phyloP scores from a whole-genome alignment of 2,797 vertebrate species.

The Staurois parvus region DNA sequence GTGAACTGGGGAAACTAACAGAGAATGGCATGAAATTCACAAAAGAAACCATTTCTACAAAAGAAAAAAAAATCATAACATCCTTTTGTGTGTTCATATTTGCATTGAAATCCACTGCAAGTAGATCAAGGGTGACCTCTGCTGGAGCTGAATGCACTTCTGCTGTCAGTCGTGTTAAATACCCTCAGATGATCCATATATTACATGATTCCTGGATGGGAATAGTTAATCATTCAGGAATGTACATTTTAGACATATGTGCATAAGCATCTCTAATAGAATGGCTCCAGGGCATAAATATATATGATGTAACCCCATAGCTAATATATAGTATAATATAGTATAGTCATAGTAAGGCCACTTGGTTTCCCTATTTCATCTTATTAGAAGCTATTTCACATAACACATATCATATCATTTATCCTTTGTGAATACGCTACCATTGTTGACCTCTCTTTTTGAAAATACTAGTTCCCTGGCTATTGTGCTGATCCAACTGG shows the following conservation, averaged over 20 bases:
- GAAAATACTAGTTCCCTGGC: too few relatives aligned
- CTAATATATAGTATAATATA: too few relatives aligned
- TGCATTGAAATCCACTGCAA: not conserved
- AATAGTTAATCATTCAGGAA: not conserved
- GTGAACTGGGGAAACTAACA: slow-evolving; percentile 39
- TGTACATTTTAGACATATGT: not conserved
- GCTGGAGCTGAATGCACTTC: slow-evolving; percentile 18
- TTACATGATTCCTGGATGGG: not conserved
- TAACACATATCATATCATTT: not conserved
- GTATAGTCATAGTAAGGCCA: too few relatives aligned
- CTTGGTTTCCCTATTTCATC: not conserved
- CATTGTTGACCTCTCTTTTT: too few relatives aligned
- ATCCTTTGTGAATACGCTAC: not conserved
- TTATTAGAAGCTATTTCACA: not conserved
- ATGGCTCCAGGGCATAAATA: not conserved
- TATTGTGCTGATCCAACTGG: too few relatives aligned
- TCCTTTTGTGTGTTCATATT: slow-evolving; percentile 20
- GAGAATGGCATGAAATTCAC: slow-evolving; percentile 3
- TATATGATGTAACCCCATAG: not conserved
- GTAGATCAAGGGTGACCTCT: slow-evolving; percentile 54
- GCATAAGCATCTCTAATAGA: not conserved
- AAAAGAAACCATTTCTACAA: slow-evolving; percentile 25
- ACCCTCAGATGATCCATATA: not conserved
- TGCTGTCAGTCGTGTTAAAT: not conserved
- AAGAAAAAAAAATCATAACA: slow-evolving; percentile 6